phyloP scores from a whole-genome alignment of 2,797 vertebrate genomes.

The Pseudomugil tenellus region DNA sequence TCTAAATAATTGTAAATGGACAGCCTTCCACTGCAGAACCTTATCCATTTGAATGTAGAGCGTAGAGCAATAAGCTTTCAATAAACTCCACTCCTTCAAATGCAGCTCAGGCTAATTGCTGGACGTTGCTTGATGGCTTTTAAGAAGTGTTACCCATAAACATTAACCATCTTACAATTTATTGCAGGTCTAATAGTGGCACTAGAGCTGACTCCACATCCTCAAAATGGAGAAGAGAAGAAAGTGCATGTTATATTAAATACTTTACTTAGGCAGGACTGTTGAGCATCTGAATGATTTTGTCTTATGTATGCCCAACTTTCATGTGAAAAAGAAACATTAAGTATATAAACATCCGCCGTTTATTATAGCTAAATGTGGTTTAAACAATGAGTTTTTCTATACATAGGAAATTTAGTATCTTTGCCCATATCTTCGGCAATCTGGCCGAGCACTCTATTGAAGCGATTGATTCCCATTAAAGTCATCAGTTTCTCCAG shows the following conservation, averaged over 20 bases:
- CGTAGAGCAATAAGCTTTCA: constrained; percentile 11
- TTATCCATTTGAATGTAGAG: background rate
- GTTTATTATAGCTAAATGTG: background rate
- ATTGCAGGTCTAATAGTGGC: too few species aligned
- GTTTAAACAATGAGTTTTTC: background rate
- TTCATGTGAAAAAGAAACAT: too few species aligned
- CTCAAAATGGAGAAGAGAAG: constrained; percentile 1
- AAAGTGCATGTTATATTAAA: background rate
- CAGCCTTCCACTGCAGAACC: constrained; percentile 4
- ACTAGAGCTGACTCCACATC: background rate
- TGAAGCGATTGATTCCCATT: constrained; percentile 79
- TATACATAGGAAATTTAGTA: constrained; percentile 47
- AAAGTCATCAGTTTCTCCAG: constrained; percentile 80
- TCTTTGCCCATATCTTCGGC: constrained; percentile 79
- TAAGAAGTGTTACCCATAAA: background rate
- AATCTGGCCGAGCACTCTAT: constrained; percentile 74
- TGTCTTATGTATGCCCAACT: too few species aligned
- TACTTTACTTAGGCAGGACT: too few species aligned
- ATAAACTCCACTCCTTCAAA: background rate
- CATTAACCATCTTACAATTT: background rate
- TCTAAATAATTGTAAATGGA: constrained; percentile 1
- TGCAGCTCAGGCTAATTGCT: background rate
- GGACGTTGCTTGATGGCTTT: background rate
- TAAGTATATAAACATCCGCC: background rate
- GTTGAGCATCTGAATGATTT: too few species aligned